phyloP scores from a whole-genome alignment of 2,888 invertebrate genomes.

The Boloria euphrosyne region DNA sequence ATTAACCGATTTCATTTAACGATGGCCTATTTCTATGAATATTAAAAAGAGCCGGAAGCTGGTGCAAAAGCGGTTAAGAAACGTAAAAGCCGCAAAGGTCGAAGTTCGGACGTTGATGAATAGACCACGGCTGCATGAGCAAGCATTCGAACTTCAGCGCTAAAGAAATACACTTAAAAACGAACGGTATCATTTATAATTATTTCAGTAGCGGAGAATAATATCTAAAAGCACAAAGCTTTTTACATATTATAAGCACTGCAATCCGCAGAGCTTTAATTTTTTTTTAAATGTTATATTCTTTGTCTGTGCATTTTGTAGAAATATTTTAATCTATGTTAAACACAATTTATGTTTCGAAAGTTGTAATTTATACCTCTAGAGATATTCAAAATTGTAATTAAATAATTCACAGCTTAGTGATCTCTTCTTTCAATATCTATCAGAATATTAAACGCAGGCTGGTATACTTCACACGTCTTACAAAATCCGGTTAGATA shows the following conservation, averaged over 20 bases:
- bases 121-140: slow-evolving; percentile 41
- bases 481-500: no score
- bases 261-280: neutral
- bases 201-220: slow-evolving; percentile 16
- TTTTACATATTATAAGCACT: neutral
- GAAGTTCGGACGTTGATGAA: slow-evolving; percentile 59
- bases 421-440: no score
- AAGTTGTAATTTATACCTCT: neutral
- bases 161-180: slow-evolving; percentile 22
- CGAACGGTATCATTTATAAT: slow-evolving; percentile 19
- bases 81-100: slow-evolving; percentile 43
- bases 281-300: neutral
- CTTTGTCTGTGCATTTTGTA: no score
- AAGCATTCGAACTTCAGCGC: slow-evolving; percentile 18
- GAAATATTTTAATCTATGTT: neutral
- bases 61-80: slow-evolving; percentile 27
- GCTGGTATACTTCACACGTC: no score
- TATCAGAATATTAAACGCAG: no score
- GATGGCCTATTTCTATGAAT: slow-evolving; percentile 28
- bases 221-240: neutral
- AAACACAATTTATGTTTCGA: neutral
- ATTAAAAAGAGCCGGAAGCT: slow-evolving; percentile 25
- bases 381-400: no score
- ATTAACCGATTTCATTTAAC: slow-evolving; percentile 28
- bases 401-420: no score